Evolutionary conservation across 2,797 vertebrate species (phyloP).

Genomic region (Macroramphosus scolopax): DNA sequence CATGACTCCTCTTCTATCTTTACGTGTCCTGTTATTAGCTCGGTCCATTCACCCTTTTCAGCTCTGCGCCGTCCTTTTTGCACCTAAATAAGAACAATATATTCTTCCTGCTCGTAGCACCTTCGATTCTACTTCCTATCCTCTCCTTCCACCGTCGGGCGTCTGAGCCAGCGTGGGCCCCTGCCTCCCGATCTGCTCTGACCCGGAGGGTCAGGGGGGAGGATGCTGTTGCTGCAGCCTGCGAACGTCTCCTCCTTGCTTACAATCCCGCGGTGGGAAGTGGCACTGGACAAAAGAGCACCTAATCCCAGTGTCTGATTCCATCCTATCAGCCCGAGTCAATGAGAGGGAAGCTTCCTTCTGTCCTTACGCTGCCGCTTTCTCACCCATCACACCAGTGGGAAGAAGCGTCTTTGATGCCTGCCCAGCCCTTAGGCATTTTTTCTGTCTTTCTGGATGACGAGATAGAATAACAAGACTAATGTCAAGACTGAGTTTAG

Average conservation of each 20-base stretch:
- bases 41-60: conserved; percentile 23
- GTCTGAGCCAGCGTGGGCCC: conserved; percentile 47
- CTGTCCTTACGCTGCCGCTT: conserved; percentile 69
- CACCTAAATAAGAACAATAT: conserved; percentile 2
- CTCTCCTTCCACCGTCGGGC: conserved; percentile 31
- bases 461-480: conserved; percentile 80
- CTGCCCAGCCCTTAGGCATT: conserved; percentile 78
- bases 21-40: conserved; percentile 28
- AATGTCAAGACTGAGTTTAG: conserved; percentile 79
- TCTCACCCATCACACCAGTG: conserved; percentile 74
- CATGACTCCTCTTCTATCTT: conserved; percentile 45
- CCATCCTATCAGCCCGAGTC: conserved; percentile 80
- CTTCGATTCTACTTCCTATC: background rate
- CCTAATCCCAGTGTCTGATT: conserved; percentile 84
- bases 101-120: conserved; percentile 2
- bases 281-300: conserved; percentile 77
- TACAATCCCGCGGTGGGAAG: conserved; percentile 79
- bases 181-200: conserved; percentile 58
- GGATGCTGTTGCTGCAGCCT: conserved; percentile 65
- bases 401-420: conserved; percentile 79
- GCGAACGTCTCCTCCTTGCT: conserved; percentile 76
- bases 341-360: conserved; percentile 81
- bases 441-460: conserved; percentile 78
- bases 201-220: conserved; percentile 69
- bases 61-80: conserved; percentile 7